phyloP scores from a whole-genome alignment of 2,888 invertebrate species.

The Nomada fucata region DNA sequence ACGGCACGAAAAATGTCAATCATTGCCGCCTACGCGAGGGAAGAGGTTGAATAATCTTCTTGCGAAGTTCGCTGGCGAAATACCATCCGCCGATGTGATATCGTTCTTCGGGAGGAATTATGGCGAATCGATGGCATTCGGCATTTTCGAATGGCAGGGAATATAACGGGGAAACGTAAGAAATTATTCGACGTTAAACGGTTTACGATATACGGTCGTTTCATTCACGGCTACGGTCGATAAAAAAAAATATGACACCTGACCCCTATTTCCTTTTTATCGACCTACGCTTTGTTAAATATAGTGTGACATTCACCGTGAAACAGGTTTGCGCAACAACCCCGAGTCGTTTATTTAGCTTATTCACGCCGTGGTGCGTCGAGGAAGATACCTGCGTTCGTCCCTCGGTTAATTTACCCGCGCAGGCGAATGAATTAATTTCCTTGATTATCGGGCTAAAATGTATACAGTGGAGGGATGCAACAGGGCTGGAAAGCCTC shows the following conservation, averaged over 20 bases:
- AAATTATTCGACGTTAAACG: background rate
- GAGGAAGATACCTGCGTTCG: background rate
- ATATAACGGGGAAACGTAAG: background rate
- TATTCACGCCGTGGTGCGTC: background rate
- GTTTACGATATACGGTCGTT: background rate
- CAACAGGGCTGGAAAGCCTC: background rate
- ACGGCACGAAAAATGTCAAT: background rate
- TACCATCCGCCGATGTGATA: no score
- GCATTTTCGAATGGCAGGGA: background rate
- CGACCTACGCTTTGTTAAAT: conserved; percentile 19
- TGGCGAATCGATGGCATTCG: no score
- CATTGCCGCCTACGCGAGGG: background rate
- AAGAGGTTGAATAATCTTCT: background rate
- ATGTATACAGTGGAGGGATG: conserved; percentile 2
- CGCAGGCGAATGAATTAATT: conserved; percentile 35
- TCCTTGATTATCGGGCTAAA: conserved; percentile 26
- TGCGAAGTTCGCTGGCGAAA: background rate
- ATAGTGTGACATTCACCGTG: conserved; percentile 36
- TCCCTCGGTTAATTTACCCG: background rate
- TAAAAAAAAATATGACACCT: conserved; percentile 12
- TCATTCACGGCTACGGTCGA: conserved; percentile 10
- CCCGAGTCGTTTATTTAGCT: conserved; percentile 6
- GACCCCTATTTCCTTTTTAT: conserved; percentile 3
- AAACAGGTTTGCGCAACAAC: conserved; percentile 3
- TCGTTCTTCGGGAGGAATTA: background rate